A percentile compares a stretch with the other conserved stretches of the same genome.
phyloP scores from a whole-genome alignment of 2,113 vertebrate genomes.

The Bungarus multicinctus region DNA sequence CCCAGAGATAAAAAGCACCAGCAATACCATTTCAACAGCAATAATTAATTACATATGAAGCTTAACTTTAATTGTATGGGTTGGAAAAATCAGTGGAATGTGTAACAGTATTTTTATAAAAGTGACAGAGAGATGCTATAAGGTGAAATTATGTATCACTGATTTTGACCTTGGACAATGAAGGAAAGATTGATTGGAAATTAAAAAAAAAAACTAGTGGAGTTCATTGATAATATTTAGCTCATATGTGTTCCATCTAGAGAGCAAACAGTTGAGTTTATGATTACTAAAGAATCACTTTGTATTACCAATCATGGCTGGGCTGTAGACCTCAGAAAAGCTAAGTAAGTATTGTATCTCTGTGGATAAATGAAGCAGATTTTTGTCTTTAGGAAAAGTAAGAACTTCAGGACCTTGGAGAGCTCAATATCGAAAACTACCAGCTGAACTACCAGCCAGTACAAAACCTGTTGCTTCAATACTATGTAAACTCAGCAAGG shows the following conservation, averaged over 20 bases:
- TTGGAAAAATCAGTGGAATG: slow-evolving; percentile 30
- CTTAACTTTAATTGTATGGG: slow-evolving; percentile 31
- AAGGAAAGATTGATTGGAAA: not conserved
- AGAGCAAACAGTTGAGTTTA: not conserved
- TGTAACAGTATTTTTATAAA: not conserved
- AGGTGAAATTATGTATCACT: not conserved
- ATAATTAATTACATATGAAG: slow-evolving; percentile 35
- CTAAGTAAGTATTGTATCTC: not conserved
- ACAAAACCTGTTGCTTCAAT: not conserved
- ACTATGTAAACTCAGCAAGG: not conserved
- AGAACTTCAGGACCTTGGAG: not conserved
- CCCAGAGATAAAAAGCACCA: slow-evolving; percentile 48
- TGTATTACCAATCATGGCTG: not conserved
- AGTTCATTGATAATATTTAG: not conserved
- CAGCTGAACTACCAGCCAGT: not conserved
- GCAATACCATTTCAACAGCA: slow-evolving; percentile 38
- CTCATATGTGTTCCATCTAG: not conserved
- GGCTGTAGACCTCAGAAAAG: not conserved
- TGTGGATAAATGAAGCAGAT: not conserved
- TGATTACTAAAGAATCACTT: not conserved
- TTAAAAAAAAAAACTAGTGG: not conserved
- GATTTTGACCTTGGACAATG: not conserved
- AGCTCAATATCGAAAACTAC: not conserved
- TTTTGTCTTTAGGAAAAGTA: not conserved
- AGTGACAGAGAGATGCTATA: not conserved